Base-by-base conservation (phyloP, 2,113 vertebrate genomes). In the Cnemophilus loriae region DNA sequence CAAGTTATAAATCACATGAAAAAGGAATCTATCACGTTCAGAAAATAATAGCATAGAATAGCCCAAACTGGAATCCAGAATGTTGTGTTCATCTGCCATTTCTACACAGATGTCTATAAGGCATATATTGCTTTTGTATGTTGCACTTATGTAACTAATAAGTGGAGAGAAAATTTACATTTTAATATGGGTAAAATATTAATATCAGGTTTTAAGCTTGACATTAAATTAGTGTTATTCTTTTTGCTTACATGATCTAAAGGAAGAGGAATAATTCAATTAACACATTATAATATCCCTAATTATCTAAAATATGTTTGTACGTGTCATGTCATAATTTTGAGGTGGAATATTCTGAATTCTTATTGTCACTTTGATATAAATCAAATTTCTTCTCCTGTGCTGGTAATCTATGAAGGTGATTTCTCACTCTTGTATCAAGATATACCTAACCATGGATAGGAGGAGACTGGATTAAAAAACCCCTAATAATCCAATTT, bases 1-100 rank as follows among this genome's bases (percentile, higher is more conserved):
- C 89, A 97, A 97, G 95, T 93, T 90, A 94, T 96, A 94, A 95
- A 86, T 78, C 57, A 96, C 90, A 95, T 95, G 89, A 94, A 92
- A 83, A 74, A 55, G 13, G 27, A 74, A 77, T 91, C n/a, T 73
- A 61, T 90, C 67, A 55, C 11, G 8, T 80, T 85, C 35, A 88
- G 67, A 74, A 3, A 74, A 55, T 55, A 80, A 79, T 13, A 83
- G 41, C 41, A 73, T 4, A 42, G 18, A 61, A 79, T 35, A 90
- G 6, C 27, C 74, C 55, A 90, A 78, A 77, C 33, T 59, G 8
- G 30, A 24, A 35, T 71, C 20, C 52, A 95, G 76, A 89, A 75
- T 16, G 49, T 15, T 82, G 21, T 46, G 23, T 69, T 89, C 59
- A 55, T 59, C 50, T 61, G 39, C 39, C 1, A 7, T 67, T 76